Percentiles rank a stretch among this genome's conserved stretches.
Evolutionary conservation across 2,888 invertebrate genomes (phyloP).

Genomic region (Diarsia brunnea): DNA sequence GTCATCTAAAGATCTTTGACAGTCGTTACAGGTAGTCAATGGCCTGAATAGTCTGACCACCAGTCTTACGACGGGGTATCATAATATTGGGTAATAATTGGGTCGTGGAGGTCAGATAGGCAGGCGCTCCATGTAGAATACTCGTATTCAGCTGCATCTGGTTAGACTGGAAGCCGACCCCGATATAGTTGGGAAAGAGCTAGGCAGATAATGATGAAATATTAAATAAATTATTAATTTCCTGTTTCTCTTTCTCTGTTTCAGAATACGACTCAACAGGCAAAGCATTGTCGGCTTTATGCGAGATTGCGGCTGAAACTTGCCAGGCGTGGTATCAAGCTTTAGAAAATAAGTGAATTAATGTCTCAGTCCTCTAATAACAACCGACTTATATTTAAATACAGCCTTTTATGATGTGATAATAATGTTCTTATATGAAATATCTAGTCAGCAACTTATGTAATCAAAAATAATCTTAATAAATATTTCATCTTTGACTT

Average conservation of each 20-base stretch:
- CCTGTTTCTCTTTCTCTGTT: slow-evolving; percentile 74
- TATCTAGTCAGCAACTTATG: slow-evolving; percentile 21
- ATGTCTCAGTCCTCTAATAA: rapidly evolving
- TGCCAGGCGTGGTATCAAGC: slow-evolving; percentile 94
- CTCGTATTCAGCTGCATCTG: too few species aligned
- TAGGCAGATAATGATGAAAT: too few species aligned
- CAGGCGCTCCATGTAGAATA: too few species aligned
- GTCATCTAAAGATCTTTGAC: too few species aligned
- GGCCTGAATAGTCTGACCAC: too few species aligned
- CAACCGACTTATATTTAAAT: not conserved
- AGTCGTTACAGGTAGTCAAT: too few species aligned
- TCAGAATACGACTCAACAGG: slow-evolving; percentile 93
- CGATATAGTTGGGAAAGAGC: too few species aligned
- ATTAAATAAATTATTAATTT: not conserved
- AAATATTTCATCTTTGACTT: slow-evolving; percentile 8
- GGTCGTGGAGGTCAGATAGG: too few species aligned
- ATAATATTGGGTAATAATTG: too few species aligned
- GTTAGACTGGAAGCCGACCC: too few species aligned
- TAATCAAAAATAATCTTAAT: slow-evolving; percentile 43
- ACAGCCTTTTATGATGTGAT: slow-evolving; percentile 54
- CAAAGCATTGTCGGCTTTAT: slow-evolving; percentile 94
- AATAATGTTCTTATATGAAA: slow-evolving; percentile 19
- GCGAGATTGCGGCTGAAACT: slow-evolving; percentile 95
- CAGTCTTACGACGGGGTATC: too few species aligned
- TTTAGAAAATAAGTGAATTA: slow-evolving; percentile 79